A percentile compares a stretch with the other conserved stretches of the same genome.
phyloP scores from a whole-genome alignment of 2,888 invertebrate genomes.

The Hyppa rectilinea region DNA sequence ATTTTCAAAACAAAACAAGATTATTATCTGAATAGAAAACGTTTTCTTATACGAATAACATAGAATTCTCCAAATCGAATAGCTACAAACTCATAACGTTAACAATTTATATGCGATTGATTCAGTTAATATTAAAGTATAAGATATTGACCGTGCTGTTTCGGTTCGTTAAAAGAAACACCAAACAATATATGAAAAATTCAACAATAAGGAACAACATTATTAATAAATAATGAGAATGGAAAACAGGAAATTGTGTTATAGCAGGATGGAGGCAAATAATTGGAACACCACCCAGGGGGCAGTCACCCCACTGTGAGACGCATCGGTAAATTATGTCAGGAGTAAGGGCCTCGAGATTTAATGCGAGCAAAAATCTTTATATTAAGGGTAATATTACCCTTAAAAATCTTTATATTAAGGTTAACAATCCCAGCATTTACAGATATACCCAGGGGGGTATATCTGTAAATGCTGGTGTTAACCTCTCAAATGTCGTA shows the following conservation, averaged over 20 bases:
- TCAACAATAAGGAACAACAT: slow-evolving; percentile 7
- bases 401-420: no score
- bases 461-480: neutral
- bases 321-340: slow-evolving; percentile 4
- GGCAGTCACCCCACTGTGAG: slow-evolving; percentile 8
- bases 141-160: neutral
- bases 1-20: neutral
- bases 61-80: neutral
- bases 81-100: neutral
- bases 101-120: neutral
- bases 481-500: no score
- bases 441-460: no score
- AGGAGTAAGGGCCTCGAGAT: neutral
- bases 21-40: neutral
- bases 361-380: neutral
- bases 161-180: neutral
- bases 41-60: neutral
- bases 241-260: slow-evolving; percentile 23
- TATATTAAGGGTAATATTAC: no score
- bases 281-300: slow-evolving; percentile 37
- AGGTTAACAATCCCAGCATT: no score
- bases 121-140: neutral
- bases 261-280: slow-evolving; percentile 15
- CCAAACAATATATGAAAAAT: neutral
- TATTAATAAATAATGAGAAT: slow-evolving; percentile 32